Evolutionary conservation across 2,888 invertebrate species (phyloP).

Genomic region (Caenorhabditis sp.): DNA sequence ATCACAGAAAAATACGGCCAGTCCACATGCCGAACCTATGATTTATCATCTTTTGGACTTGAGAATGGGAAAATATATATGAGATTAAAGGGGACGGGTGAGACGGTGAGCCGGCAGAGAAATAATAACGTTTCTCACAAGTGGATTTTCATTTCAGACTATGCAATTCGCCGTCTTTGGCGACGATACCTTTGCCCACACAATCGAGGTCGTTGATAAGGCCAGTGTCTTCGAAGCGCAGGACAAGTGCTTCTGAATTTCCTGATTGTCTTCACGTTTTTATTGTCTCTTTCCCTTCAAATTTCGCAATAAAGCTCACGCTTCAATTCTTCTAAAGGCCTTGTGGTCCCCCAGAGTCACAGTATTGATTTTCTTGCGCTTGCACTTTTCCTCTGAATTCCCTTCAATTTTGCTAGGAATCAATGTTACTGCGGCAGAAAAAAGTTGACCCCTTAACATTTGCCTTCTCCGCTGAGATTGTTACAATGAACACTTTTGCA

Average conservation of each 20-base stretch:
- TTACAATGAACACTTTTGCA: conserved; percentile 9
- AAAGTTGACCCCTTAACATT: conserved; percentile 8
- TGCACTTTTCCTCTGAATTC: conserved; percentile 10
- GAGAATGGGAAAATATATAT: conserved; percentile 15
- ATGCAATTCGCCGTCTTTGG: conserved; percentile 50
- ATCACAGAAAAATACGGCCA: conserved; percentile 33
- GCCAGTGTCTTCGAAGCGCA: conserved; percentile 47
- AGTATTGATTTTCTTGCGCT: conserved; percentile 19
- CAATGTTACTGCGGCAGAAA: background rate
- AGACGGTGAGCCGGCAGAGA: background rate
- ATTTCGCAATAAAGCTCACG: conserved; percentile 28
- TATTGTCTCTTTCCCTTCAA: conserved; percentile 2
- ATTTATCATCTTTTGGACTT: conserved; percentile 45
- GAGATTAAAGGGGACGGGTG: background rate
- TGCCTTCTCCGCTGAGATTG: background rate
- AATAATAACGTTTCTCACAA: conserved; percentile 13
- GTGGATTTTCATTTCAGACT: conserved; percentile 43
- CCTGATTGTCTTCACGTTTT: background rate
- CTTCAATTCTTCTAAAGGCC: conserved; percentile 2
- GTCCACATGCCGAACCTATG: background rate
- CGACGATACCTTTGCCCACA: conserved; percentile 32
- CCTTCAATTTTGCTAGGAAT: background rate
- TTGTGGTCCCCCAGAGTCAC: conserved; percentile 5
- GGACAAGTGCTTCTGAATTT: conserved; percentile 38
- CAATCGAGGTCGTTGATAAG: conserved; percentile 43